Base-by-base conservation (phyloP, 1,140 invertebrate genomes). In the Penaeus chinensis region DNA sequence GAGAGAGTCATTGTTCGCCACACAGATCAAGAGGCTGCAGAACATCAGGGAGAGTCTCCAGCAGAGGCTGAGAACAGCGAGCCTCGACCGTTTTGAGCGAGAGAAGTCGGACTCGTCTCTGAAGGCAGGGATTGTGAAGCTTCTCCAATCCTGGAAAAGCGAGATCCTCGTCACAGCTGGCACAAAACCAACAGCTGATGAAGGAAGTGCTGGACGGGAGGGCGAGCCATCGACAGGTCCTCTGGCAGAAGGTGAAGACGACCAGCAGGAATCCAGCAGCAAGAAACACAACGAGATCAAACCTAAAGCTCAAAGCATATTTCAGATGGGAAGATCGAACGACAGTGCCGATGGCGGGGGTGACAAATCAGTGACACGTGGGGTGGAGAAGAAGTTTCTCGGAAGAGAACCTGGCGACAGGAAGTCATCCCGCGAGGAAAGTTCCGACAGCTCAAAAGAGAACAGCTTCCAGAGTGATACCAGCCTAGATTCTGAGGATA, bases 381-480 rank as follows among this genome's bases (percentile, higher is more conserved):
- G 85, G 22, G 47, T 78, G 61, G 82, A 89, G 65, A 89, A 79
- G 78, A 90, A 87, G 62, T 89, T 85, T n/a, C 62, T 89, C 66
- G 78, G 82, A n/a, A 84, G 79, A 47, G 88, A 90, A 42, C 85
- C 89, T 22, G 85, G 87, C 88, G 94, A 95, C 90, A 92, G 95
- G 66, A 93, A 95, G 54, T 93, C 94, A 54, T 96, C 95, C 0
- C 93, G 95, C 84, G 96, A 97, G 92, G 96, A 97, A 89, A 96
- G 96, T 13, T 97, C 96, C 0, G 97, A 98, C 91, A 97, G 91
- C 74, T 91, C 96, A 0, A 98, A 98, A 92, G 96, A 98, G 91
- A 97, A 96, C 91, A 97, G 96, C 92, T 93, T 98, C 76, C 97
- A 98, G 92, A 97, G 96, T 92, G 97, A 98, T 91, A 98, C 97